Percentiles rank a stretch among this genome's conserved stretches.
phyloP scores from a whole-genome alignment of 1,140 invertebrate genomes.

The Gryllus bimaculatus region DNA sequence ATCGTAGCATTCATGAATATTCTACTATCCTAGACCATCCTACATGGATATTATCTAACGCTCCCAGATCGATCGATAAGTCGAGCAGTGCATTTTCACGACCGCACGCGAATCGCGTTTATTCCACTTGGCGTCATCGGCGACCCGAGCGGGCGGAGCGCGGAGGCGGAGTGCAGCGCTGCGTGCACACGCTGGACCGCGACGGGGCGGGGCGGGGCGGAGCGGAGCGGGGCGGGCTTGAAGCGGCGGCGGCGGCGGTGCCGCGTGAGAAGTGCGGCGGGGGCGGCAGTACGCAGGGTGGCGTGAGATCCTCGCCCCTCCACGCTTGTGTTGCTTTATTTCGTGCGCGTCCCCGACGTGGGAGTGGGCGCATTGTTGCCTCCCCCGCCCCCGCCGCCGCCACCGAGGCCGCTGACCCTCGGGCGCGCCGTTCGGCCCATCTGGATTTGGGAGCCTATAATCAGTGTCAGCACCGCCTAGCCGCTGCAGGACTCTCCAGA shows the following conservation, averaged over 20 bases:
- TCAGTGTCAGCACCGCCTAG: not conserved
- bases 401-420: not conserved
- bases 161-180: too few relatives aligned
- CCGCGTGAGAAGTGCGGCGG: not conserved
- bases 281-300: not conserved
- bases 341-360: not conserved
- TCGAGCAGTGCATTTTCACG: too few relatives aligned
- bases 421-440: not conserved
- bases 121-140: too few relatives aligned
- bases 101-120: too few relatives aligned
- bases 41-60: too few relatives aligned
- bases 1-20: too few relatives aligned
- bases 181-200: not conserved
- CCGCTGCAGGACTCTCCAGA: too few relatives aligned
- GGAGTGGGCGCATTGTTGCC: not conserved
- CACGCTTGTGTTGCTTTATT: not conserved
- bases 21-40: too few relatives aligned
- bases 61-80: too few relatives aligned
- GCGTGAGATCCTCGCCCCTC: not conserved
- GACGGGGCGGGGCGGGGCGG: too few relatives aligned
- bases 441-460: not conserved
- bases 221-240: not conserved
- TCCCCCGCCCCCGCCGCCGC: too few relatives aligned
- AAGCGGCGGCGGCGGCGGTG: not conserved
- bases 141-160: too few relatives aligned